Evolutionary conservation across 1,140 invertebrate genomes (phyloP), one percentile per base, ranked within the genome.

Genomic region (Atta cephalotes): DNA sequence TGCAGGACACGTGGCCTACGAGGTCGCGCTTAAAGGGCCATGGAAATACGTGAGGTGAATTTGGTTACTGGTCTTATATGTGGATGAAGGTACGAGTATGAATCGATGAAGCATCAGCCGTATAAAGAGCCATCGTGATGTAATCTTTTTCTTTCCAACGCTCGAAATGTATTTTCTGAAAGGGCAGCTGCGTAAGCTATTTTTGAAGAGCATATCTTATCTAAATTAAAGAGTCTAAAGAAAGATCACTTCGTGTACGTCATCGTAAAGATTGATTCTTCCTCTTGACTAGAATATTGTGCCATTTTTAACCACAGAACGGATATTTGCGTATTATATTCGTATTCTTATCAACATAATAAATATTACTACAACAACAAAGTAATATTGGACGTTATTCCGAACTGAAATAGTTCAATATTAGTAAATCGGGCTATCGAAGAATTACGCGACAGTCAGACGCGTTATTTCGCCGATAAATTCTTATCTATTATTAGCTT

Each of bases 21-120:
- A 60, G 60, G 35, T 74, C 62, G 68, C 81, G 60, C 78, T 87
- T 85, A 72, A 91, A 89, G 80, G 76, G 79, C 71, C 78, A 62
- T 88, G 65, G 60, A 80, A 93, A 90, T 90, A 92, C 91, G 92
- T 90, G 90, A 92, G 87, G 35, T 31, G 92, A 93, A 92, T 93
- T 91, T 91, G 85, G 78, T 92, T 92, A 92, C 51, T 68, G 53
- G 45, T 72, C 58, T 51, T 63, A 45, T 1, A 7, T 21, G 28
- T 3, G 45, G 12, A 0, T n/a, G 76, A 78, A 49, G 60, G 39
- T 51, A 51, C 66, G 18, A 28, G 9, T 56, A 77, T 58, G 51
- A 81, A 56, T 77, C 65, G 35, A 28, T 12, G 21, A 60, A n/a
- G n/a, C 76, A 74, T 86, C 79, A 35, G 72, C 28, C 81, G 25